Evolutionary conservation across 35 echinoderm and acorn worm genomes (phyloP).

Genomic region (Hemicentrotus pulcherrimus): DNA sequence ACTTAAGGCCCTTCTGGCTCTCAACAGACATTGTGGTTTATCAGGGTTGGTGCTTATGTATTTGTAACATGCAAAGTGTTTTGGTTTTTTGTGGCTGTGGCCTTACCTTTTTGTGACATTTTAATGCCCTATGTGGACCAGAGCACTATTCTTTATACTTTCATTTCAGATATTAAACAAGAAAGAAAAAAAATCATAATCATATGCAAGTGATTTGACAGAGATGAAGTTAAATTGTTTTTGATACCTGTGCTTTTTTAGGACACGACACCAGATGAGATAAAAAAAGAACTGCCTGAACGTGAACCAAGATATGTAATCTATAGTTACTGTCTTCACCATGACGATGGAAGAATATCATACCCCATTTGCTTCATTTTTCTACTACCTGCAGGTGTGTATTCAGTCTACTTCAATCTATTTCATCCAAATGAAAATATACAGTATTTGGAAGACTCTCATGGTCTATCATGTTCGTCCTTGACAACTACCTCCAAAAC

Average conservation of each 20-base stretch:
- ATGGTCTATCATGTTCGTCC: too few species aligned
- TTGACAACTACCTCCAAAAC: too few species aligned
- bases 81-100: too few species aligned
- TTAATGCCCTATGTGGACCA: too few species aligned
- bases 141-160: background rate
- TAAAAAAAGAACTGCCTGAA: slow-evolving; percentile 74
- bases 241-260: slow-evolving; percentile 24
- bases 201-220: background rate
- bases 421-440: too few species aligned
- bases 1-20: too few species aligned
- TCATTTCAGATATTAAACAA: background rate
- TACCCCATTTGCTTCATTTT: slow-evolving; percentile 82
- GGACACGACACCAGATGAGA: slow-evolving; percentile 77
- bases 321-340: slow-evolving; percentile 71
- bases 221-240: background rate
- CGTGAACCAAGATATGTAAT: slow-evolving; percentile 77
- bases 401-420: background rate
- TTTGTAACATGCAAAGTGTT: too few species aligned
- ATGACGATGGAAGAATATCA: slow-evolving; percentile 92
- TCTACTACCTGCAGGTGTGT: slow-evolving; percentile 67
- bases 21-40: too few species aligned
- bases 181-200: background rate
- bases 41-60: too few species aligned
- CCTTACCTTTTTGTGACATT: too few species aligned
- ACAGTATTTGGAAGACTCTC: too few species aligned